Evolutionary conservation across 2,113 vertebrate genomes (phyloP), one percentile per base, ranked within the genome.

Genomic region (Ptychochromis oligacanthus): DNA sequence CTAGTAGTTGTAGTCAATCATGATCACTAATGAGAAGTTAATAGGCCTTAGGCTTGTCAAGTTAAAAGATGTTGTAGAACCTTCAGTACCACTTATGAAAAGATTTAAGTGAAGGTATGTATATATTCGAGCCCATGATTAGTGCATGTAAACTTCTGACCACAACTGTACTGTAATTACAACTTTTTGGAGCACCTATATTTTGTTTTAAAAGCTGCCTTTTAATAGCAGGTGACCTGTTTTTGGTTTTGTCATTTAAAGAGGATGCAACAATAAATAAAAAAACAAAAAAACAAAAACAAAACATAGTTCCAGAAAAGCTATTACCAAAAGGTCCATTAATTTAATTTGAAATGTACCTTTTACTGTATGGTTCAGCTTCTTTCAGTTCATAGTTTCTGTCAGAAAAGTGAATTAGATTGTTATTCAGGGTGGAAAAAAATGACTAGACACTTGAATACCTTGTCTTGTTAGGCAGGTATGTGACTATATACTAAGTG

Each of bases 261-360:
- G 34, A 55, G 7, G 28, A 62, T 77, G 58, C 26, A 57, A 52
- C 14, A 54, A 20, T n/a, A n/a, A n/a, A n/a, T n/a, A n/a, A 17
- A 54, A 20, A 80, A 85, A 58, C 40, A 24, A 64, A 65, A 70
- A 70, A 52, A 28, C 43, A 31, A 70, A 70, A 52, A 52, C 10
- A 46, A 79, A 84, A 70, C 36, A 43, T 18, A 7, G 49, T 49
- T 31, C 20, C 36, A 38, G 13, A 77, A 24, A 60, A 24, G 55
- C 20, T 11, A 24, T 9, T 77, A 87, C 49, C 70, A n/a, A 79
- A 31, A 0, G 24, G 22, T 20, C 80, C 54, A 75, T 86, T 62
- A 67, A 54, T 54, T 59, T 43, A 26, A 70, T 22, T 28, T 49
- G 38, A 78, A 67, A 34, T 79, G 54, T 22, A 38, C 22, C 26